Evolutionary conservation across 37 sponge, comb jelly and placozoan species (phyloP), one percentile per base, ranked within the genome.

Genomic region (Cladorhizidae sp.): DNA sequence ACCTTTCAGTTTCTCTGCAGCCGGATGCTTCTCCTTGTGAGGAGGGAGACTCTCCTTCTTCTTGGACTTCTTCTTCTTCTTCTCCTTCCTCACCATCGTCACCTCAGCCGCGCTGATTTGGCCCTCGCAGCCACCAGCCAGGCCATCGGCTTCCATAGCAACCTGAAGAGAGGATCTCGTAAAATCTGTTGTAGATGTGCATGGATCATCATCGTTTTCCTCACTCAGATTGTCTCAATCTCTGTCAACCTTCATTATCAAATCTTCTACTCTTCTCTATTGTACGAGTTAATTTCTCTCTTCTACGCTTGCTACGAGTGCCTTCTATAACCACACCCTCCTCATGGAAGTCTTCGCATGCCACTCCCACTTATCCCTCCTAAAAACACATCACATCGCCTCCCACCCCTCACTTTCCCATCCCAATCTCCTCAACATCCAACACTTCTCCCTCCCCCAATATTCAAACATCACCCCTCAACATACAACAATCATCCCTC

Each of bases 1-100:
- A 78, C 79, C 7, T 78, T 78, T 78, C 15, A 78, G 9, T 78
- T 64, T 78, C 35, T 78, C 79, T 65, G 79, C 67, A 0, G 43
- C 67, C 1, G 52, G 67, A 25, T 78, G 64, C 36, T 78, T 67
- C 49, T 67, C 43, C 29, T 78, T 49, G 3, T 67, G 67, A 6
- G 65, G 67, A 20, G 61, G 42, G 23, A 23, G 22, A 31, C 41
- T 1, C 12, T 50, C 67, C 1, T 50, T 29, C 11, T 73, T 72
- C 23, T 82, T 71, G 25, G 32, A 22, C 59, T 81, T 81, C 50
- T 82, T 82, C 65, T 82, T 82, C 64, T 82, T 82, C 74, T 82
- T 62, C 40, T 73, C 63, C 37, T 73, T 82, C 54, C 26, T 82
- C 3, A 6, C 65, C 0, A 21, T 9, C 33, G 1, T 41, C 14